Base-by-base conservation (phyloP, 2,888 invertebrate species). In the Pogonocherus hispidulus region DNA sequence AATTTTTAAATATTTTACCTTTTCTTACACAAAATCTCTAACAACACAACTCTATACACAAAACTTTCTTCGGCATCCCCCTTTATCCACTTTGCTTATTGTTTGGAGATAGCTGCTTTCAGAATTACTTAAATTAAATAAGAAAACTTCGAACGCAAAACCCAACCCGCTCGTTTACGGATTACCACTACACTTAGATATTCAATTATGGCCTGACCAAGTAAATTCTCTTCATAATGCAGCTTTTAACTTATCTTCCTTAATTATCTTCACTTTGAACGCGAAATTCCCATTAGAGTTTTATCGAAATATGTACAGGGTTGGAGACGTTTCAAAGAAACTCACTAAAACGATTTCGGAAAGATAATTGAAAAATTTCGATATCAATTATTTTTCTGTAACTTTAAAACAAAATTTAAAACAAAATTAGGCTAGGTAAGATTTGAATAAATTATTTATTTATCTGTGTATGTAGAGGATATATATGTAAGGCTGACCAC, bases 201-300 rank as follows among this genome's bases (percentile, higher is more conserved):
- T 71, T 41, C 54, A 32, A 56, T 65, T 67, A 67, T 49, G 22
- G 35, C 46, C 1, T 14, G 62, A 55, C 16, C n/a, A 59, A 67
- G 67, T 67, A 64, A 71, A 76, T 76, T 76, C 52, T 20, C 67
- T 72, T 73, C 69, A 69, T 67, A 74, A 76, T 72, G 69, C 59
- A 57, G 76, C 76, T 75, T 76, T 76, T 72, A 72, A 73, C 70
- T 78, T 76, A 77, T 78, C 77, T 71, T 69, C 73, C 63, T 76
- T 79, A 79, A 79, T 80, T 78, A 79, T 79, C 78, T 76, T 57
- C 71, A 72, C n/a, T 52, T 18, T 16, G 67, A 78, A 78, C 78
- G 78, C 76, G 67, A 79, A 74, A 74, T 68, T 76, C 70, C 74
- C 76, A 78, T 79, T 78, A 79, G 23, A 8, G 19, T 46, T 66